Evolutionary conservation across 2,797 vertebrate genomes (phyloP).

Genomic region (Salarias fasciatus): DNA sequence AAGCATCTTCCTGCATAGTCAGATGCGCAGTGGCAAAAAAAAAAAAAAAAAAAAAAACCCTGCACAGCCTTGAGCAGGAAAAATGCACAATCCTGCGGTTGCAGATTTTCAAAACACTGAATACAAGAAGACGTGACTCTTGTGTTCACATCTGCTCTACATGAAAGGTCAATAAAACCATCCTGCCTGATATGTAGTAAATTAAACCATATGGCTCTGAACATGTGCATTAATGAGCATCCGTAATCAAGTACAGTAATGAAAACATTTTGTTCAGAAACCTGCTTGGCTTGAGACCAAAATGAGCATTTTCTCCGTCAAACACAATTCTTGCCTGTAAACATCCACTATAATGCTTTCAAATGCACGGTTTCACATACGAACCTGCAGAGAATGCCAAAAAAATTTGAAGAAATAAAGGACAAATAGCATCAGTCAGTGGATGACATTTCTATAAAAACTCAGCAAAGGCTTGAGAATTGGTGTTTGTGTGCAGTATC

Average conservation of each 20-base stretch:
- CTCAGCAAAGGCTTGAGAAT: slow-evolving; percentile 31
- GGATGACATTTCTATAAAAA: slow-evolving; percentile 38
- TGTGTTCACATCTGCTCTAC: slow-evolving; percentile 19
- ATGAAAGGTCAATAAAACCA: slow-evolving; percentile 16
- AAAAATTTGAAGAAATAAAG: slow-evolving; percentile 9
- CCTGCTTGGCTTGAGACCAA: slow-evolving; percentile 46
- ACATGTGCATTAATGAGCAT: slow-evolving; percentile 50
- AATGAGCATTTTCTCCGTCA: slow-evolving; percentile 46
- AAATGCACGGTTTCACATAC: slow-evolving; percentile 55
- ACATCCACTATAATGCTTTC: slow-evolving; percentile 45
- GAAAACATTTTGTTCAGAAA: slow-evolving; percentile 39
- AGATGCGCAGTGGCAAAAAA: not conserved
- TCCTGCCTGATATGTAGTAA: slow-evolving; percentile 6
- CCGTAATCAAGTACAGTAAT: slow-evolving; percentile 30
- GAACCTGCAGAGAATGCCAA: slow-evolving; percentile 43
- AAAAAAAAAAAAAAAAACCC: not conserved
- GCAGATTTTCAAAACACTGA: slow-evolving; percentile 2
- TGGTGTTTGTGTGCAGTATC: slow-evolving; percentile 31
- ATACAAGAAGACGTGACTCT: slow-evolving; percentile 4
- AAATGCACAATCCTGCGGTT: not conserved
- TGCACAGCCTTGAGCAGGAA: slow-evolving; percentile 1
- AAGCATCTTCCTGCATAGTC: not conserved
- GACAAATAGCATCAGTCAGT: slow-evolving; percentile 38
- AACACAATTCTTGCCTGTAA: slow-evolving; percentile 47
- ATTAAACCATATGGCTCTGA: slow-evolving; percentile 34